These are phyloP conservation scores for Pteropus rufus DNA, from an alignment of 2,797 vertebrate species.

Conservation along the genomic window DNA sequence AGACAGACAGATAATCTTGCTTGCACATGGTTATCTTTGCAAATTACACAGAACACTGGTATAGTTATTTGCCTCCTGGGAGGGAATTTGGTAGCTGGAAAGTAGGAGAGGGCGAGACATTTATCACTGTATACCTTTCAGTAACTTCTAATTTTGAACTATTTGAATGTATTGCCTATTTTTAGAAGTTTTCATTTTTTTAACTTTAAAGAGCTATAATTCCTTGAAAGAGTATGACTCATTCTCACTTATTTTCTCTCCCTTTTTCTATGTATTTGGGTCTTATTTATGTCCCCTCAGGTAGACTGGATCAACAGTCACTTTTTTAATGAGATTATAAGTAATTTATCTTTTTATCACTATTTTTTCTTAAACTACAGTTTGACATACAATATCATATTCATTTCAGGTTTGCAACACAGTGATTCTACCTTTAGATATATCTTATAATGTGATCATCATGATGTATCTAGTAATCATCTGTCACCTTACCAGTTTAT, in stretches of 20 bases:
- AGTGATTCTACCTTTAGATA: neutral
- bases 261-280: neutral
- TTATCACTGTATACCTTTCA: neutral
- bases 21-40: neutral
- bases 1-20: neutral
- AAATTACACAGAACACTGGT: neutral
- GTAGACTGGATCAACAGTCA: neutral
- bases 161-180: neutral
- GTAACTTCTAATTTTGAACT: neutral
- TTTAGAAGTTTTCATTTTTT: neutral
- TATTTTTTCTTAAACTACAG: neutral
- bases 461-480: neutral
- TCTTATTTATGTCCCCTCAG: neutral
- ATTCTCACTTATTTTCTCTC: neutral
- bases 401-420: neutral
- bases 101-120: neutral
- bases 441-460: neutral
- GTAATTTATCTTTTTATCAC: neutral
- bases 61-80: neutral
- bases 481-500: neutral
- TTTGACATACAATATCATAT: neutral
- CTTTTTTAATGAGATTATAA: neutral
- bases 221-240: neutral
- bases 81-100: neutral
- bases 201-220: neutral